Evolutionary conservation across 2,113 vertebrate genomes (phyloP).

Genomic region (Hipposideros armiger): DNA sequence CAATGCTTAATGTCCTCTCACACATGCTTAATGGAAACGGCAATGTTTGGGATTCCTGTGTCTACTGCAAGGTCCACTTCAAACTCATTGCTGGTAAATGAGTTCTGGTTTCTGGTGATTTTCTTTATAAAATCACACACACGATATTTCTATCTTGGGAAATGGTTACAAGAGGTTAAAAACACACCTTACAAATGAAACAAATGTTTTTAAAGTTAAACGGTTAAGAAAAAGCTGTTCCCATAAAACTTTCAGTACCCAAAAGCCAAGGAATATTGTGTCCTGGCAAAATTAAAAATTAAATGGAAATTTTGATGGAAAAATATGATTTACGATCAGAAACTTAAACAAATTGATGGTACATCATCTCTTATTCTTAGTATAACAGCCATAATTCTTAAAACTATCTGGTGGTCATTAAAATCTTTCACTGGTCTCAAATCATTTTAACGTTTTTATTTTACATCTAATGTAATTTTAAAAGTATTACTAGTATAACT

Average conservation of each 20-base stretch:
- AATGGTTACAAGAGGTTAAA: background rate
- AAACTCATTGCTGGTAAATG: background rate
- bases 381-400: conserved; percentile 2
- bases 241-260: background rate
- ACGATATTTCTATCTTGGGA: background rate
- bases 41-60: background rate
- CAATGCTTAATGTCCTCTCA: background rate
- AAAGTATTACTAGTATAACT: background rate
- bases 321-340: background rate
- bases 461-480: background rate
- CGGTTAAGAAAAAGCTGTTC: background rate
- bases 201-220: conserved; percentile 48
- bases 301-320: conserved; percentile 1
- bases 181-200: conserved; percentile 28
- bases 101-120: conserved; percentile 9
- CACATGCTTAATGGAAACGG: background rate
- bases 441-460: conserved; percentile 20
- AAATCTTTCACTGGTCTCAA: background rate
- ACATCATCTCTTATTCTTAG: background rate
- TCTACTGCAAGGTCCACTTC: background rate
- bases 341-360: background rate
- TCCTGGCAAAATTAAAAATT: background rate
- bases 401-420: background rate
- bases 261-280: background rate
- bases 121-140: background rate